Evolutionary conservation across 2,888 invertebrate species (phyloP).

Genomic region (Argyra leucocephala): DNA sequence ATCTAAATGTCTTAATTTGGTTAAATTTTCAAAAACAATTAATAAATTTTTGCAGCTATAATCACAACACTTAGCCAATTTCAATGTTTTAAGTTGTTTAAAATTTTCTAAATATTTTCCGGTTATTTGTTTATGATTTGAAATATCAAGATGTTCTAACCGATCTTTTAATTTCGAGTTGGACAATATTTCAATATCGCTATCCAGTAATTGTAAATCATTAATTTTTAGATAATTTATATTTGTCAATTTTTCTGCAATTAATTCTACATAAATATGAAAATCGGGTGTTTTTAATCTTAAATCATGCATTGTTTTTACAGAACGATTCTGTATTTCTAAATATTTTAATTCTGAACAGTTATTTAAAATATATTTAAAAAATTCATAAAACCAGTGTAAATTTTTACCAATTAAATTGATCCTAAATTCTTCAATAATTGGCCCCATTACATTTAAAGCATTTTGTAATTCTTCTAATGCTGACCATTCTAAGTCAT

Average conservation of each 20-base stretch:
- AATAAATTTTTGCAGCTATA: neutral
- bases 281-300: neutral
- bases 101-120: constrained; percentile 8
- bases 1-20: neutral
- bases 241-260: neutral
- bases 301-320: neutral
- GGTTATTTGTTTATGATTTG: neutral
- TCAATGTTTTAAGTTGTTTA: neutral
- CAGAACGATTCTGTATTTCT: neutral
- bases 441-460: neutral
- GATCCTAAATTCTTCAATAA: neutral
- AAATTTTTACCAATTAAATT: neutral
- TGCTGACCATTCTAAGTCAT: neutral
- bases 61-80: neutral
- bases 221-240: neutral
- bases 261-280: neutral
- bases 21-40: neutral
- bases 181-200: constrained; percentile 1
- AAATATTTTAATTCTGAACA: neutral
- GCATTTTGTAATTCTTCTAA: neutral
- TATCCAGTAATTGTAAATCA: constrained; percentile 1
- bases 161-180: neutral
- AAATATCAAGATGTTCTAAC: neutral
- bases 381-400: neutral
- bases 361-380: neutral